Evolutionary conservation across 2,113 vertebrate genomes (phyloP).

Genomic region (Callipepla californica): DNA sequence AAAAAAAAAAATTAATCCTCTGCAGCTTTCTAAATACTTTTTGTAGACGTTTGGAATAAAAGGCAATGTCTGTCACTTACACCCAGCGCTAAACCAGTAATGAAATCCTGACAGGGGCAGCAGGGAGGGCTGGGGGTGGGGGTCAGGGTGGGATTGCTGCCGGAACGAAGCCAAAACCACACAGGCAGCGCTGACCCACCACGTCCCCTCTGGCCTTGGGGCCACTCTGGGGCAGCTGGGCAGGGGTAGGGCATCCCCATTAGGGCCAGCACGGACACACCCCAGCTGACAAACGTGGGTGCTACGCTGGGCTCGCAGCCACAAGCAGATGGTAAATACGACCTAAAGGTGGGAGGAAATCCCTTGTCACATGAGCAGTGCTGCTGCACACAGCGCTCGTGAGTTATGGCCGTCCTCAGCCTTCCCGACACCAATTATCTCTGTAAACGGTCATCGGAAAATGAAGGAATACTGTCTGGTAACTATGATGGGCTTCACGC

Average conservation of each 20-base stretch:
- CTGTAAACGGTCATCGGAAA: conserved; percentile 9
- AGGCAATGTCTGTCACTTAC: conserved; percentile 52
- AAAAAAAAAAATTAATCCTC: conserved; percentile 65
- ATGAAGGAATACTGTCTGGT: background rate
- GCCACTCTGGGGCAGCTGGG: background rate
- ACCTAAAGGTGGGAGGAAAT: background rate
- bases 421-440: background rate
- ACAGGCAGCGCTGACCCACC: background rate
- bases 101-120: conserved; percentile 23
- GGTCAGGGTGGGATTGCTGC: fast-evolving
- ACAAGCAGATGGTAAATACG: background rate
- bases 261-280: background rate
- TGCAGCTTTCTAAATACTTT: conserved; percentile 36
- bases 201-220: background rate
- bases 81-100: background rate
- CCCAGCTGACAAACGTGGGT: background rate
- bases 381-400: background rate
- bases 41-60: conserved; percentile 57
- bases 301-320: background rate
- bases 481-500: background rate
- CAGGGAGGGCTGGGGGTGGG: fast-evolving
- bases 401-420: background rate
- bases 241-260: fast-evolving
- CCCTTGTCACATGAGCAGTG: background rate
- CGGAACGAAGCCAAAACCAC: background rate